Conservation (phyloP, 2,888 invertebrate species). For the Ochropleura plecta region DNA sequence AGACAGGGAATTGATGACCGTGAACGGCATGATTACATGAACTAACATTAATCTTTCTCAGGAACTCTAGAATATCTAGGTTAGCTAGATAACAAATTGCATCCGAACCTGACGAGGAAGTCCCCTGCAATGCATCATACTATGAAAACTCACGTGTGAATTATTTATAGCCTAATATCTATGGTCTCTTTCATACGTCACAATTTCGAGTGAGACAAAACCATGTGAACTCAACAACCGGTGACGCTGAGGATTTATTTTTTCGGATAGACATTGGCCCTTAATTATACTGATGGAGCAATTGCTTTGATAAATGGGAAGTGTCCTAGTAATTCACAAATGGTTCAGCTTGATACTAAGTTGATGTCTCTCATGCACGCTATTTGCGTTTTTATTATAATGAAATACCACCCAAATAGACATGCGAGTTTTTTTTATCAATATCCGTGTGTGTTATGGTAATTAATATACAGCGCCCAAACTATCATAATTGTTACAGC, state of each 20-base stretch:
- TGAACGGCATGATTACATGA: conserved; percentile 16
- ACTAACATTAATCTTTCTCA: conserved; percentile 28
- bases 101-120: conserved; percentile 38
- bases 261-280: conserved; percentile 14
- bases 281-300: conserved; percentile 62
- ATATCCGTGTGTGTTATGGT: background rate
- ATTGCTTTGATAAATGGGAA: conserved; percentile 65
- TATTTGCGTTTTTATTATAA: conserved; percentile 37
- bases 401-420: conserved; percentile 24
- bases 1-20: conserved; percentile 26
- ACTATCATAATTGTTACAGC: background rate
- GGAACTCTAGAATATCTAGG: conserved; percentile 25
- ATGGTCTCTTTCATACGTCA: conserved; percentile 30
- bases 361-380: conserved; percentile 47
- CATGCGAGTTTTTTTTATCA: conserved; percentile 9
- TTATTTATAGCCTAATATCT: conserved; percentile 42
- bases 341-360: conserved; percentile 33
- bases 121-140: conserved; percentile 41
- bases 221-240: conserved; percentile 25
- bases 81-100: conserved; percentile 38
- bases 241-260: conserved; percentile 26
- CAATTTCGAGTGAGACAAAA: conserved; percentile 37
- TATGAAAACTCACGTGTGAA: conserved; percentile 44
- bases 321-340: conserved; percentile 51
- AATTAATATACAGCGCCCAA: too few relatives aligned